Base-by-base conservation (phyloP, 2,797 vertebrate genomes). In the Sternotherus odoratus region DNA sequence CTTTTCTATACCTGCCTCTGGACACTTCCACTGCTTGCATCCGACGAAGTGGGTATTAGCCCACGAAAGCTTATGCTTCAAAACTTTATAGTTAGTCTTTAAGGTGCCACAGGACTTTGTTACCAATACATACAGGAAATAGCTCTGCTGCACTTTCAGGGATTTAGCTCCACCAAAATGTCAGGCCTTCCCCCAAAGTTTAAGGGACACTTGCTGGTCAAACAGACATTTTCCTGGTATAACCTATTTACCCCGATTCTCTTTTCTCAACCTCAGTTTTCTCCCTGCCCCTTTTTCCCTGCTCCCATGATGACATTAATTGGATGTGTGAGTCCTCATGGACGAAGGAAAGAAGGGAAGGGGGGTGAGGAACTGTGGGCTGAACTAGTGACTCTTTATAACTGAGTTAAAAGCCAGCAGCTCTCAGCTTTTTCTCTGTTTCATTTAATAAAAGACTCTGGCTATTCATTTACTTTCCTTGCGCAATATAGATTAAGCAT, bases 191-290 rank as follows among this genome's bases (percentile, higher is more conserved):
- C 15, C 21, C 26, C 30, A 82, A 8, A 69, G 19, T 75, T 82
- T 84, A 39, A 56, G 36, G 15, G 60, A 87, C 39, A 6, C 79
- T 83, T 93, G 19, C 33, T 90, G n/a, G 51, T 50, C 66, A 51
- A 92, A 90, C 15, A 87, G 63, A 82, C 92, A 84, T 89, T 33
- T 84, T 87, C 26, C 85, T 90, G 77, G 30, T 5, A 75, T 94
- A 84, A 53, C 82, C 79, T 78, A 57, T 54, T 89, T 91, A 75
- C 90, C 30, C 36, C 80, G 23, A 39, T 39, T 19, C 15, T 78
- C 53, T 74, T 88, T 91, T 83, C 69, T 94, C 33, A 84, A 63
- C 69, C 30, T 1, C 3, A 2, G 6, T 60, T 89, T 72, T 53
- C 43, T 87, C 57, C 23, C 13, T 36, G 36, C 19, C 36, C n/a